These are phyloP conservation scores for Micrasema longulum DNA, from an alignment of 1,140 invertebrate genomes.

Conservation along the genomic window DNA sequence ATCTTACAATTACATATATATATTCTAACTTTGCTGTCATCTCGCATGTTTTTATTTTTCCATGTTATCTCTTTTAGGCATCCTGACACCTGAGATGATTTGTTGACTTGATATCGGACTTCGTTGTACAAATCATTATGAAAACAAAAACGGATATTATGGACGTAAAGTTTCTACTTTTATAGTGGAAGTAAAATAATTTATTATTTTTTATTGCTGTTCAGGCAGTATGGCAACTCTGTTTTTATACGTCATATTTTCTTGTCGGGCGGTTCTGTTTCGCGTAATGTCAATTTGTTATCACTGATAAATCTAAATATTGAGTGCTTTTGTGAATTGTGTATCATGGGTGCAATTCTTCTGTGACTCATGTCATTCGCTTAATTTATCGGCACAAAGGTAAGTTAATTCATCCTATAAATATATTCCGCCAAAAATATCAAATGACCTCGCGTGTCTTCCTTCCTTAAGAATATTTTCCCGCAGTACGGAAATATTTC, in stretches of 20 bases:
- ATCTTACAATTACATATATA: too few relatives aligned
- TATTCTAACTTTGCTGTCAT: too few relatives aligned
- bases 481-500: conserved; percentile 13
- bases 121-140: too few relatives aligned
- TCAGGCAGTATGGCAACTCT: conserved; percentile 18
- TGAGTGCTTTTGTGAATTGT: conserved; percentile 20
- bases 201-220: too few relatives aligned
- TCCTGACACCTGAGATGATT: too few relatives aligned
- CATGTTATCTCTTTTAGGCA: too few relatives aligned
- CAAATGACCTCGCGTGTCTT: conserved; percentile 14
- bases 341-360: conserved; percentile 13
- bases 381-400: conserved; percentile 18
- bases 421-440: not conserved
- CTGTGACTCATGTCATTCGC: conserved; percentile 17
- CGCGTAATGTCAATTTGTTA: conserved; percentile 32
- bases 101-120: too few relatives aligned
- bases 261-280: conserved; percentile 33
- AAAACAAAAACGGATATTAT: too few relatives aligned
- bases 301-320: conserved; percentile 11
- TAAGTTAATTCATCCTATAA: conserved; percentile 9
- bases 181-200: too few relatives aligned
- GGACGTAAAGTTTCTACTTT: too few relatives aligned
- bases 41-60: too few relatives aligned
- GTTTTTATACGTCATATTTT: conserved; percentile 29
- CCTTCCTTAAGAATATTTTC: too few relatives aligned